Conservation (phyloP, 2,888 invertebrate species). For the Lumbricus terrestris region DNA sequence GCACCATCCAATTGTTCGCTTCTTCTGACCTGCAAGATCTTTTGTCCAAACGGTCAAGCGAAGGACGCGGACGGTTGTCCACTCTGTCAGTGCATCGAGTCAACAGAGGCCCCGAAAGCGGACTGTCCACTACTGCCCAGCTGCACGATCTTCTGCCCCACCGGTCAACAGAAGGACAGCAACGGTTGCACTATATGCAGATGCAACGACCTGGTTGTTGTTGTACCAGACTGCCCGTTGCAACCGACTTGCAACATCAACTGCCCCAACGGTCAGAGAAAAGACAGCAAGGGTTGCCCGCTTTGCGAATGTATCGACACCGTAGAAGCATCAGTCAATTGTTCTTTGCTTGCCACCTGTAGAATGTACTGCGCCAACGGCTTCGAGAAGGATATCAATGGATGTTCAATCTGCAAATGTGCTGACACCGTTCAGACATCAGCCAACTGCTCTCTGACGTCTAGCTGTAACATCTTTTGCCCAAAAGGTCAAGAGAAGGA, state of each 20-base stretch:
- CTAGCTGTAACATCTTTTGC: neutral
- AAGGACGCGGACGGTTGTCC: too few species aligned
- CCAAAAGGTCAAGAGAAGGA: neutral
- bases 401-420: neutral
- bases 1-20: neutral
- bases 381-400: neutral
- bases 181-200: neutral
- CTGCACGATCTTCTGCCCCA: neutral
- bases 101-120: neutral
- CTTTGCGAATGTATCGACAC: neutral
- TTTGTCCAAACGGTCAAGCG: neutral
- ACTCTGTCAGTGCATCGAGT: neutral
- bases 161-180: neutral
- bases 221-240: neutral
- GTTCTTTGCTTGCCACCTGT: neutral
- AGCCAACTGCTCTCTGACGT: neutral
- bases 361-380: neutral
- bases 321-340: neutral
- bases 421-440: neutral
- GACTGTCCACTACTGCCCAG: neutral
- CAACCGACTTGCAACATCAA: neutral
- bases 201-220: neutral
- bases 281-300: neutral
- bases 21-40: neutral
- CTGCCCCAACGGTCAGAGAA: neutral